A percentile compares a stretch with the other conserved stretches of the same genome.
Evolutionary conservation across 2,113 vertebrate species (phyloP).

Genomic region (Callorhinus ursinus): DNA sequence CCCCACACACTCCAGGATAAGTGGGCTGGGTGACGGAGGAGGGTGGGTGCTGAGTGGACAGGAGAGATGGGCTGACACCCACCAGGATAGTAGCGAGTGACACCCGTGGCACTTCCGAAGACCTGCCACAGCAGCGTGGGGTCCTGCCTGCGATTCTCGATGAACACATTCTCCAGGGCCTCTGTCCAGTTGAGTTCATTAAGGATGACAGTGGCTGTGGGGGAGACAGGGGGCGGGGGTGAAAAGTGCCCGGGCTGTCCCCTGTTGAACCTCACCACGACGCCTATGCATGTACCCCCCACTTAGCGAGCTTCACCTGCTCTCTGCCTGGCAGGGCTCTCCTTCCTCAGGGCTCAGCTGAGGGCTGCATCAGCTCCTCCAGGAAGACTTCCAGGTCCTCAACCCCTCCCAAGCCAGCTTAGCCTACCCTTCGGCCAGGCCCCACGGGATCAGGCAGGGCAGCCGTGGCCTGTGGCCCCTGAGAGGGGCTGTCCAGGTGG

Average conservation of each 20-base stretch:
- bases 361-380: not conserved
- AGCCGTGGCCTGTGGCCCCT: slow-evolving; percentile 8
- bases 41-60: not conserved
- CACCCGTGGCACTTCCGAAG: slow-evolving; percentile 97
- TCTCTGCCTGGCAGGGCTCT: not conserved
- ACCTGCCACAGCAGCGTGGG: slow-evolving; percentile 98
- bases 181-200: slow-evolving; percentile 99
- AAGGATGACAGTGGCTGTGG: slow-evolving; percentile 94
- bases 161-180: slow-evolving; percentile 95
- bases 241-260: not conserved
- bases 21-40: not conserved
- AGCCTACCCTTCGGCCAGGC: not conserved
- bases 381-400: not conserved
- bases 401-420: not conserved
- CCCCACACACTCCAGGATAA: not conserved
- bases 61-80: slow-evolving; percentile 47
- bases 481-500: slow-evolving; percentile 57
- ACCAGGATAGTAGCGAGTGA: slow-evolving; percentile 98
- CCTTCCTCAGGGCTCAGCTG: not conserved
- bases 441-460: not conserved
- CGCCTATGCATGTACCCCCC: not conserved
- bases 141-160: slow-evolving; percentile 94
- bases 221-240: slow-evolving; percentile 37
- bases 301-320: not conserved
- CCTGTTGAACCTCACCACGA: not conserved